Base-by-base conservation (phyloP, 2,797 vertebrate species). In the Hoplostethus atlanticus region DNA sequence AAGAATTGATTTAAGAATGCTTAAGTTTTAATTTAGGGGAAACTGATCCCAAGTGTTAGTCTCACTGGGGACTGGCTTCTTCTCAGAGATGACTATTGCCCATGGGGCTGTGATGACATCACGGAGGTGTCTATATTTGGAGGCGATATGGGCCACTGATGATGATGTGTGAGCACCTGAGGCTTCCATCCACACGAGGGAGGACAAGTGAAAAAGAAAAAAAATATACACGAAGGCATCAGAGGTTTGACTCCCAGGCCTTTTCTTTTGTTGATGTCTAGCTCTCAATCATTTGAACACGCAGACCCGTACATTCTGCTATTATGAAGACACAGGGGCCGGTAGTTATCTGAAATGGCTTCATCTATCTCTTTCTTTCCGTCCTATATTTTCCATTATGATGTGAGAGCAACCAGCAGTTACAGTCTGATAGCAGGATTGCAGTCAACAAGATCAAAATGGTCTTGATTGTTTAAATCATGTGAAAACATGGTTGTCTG, bases 61-160 rank as follows among this genome's bases (percentile, higher is more conserved):
- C 67, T 62, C 34, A 17, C 64, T 47, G 59, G 13, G 52, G 36
- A 71, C 68, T 71, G 9, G 31, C 87, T 81, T 81, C 70, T 70
- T 81, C 85, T 84, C 89, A 83, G 84, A 87, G 82, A 81, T 78
- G 80, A 71, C 67, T 64, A 1, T 5, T 5, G 75, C 90, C 85
- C 48, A 0, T 6, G 60, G 87, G 80, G 69, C 71, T 15, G 68
- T 56, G 73, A 52, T 84, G 92, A 93, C 90, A 85, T 92, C 92
- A 88, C 30, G 55, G 71, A 59, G 68, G 67, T 53, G 76, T 89
- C 89, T 93, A 93, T 93, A 92, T 95, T 90, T 90, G 88, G 92
- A 89, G 77, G 64, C 65, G 84, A 89, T 85, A 84, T 71, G 89
- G 89, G 81, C 83, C 86, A 88, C 80, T 86, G 86, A 80, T 83